Base-by-base conservation (phyloP, 64 coral and sea anemone species). In the Montipora sp. region DNA sequence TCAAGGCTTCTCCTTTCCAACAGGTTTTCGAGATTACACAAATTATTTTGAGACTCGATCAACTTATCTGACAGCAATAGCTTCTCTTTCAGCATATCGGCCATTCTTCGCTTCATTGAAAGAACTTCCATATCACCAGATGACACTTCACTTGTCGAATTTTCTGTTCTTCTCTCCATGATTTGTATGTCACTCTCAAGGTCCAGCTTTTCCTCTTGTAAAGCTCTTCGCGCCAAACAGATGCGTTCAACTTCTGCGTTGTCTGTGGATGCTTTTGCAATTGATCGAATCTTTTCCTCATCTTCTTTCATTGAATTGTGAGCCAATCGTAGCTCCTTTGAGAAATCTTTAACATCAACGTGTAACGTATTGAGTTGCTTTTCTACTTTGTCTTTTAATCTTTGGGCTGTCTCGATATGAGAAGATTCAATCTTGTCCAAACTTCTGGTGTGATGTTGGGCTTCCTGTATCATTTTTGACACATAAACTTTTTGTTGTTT, bases 71-170 rank as follows among this genome's bases (percentile, higher is more conserved):
- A 93, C 15, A 93, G 48, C 8, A 20, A 19, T 8, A 88, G 57
- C 27, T 93, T 87, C 15, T 93, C 91, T 15, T 93, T 75, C 45
- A 93, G 67, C 21, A 78, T 27, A 8, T 76, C 68, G 21, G 59
- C 75, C 75, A 93, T 88, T 68, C 80, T 93, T 3, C 86, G 78
- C 60, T 93, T 93, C 44, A 93, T 76, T 51, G 63, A 93, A 2
- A 93, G 15, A 19, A 93, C 88, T 59, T 88, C 91, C 21, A 69
- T 63, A 16, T 93, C 91, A 2, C 23, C 79, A 4, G 84, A 74
- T 27, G 91, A 88, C 36, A 80, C 4, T 20, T 75, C 43, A 19
- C 20, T 13, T 9, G 22, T 63, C 11, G 20, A 46, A 43, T 55
- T 83, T 53, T 80, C 74, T 5, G 53, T 79, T 24, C 78, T 93